phyloP scores from a whole-genome alignment of 2,888 invertebrate genomes.

The Amblyjoppa proteus region DNA sequence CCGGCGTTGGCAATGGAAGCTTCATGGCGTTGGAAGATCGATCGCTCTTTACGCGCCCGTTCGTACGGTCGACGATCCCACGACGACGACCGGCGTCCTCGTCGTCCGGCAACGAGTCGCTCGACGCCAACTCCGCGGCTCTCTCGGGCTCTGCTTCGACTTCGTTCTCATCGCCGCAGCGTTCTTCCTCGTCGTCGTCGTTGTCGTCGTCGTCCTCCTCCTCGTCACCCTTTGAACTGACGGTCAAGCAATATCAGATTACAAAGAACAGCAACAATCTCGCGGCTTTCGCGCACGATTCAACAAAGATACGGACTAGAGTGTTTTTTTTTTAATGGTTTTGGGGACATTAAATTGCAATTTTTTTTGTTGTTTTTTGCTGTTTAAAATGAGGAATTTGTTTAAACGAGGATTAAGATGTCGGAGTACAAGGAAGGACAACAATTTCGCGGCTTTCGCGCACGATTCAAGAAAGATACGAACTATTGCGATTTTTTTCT shows the following conservation, averaged over 20 bases:
- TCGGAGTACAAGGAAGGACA: slow-evolving; percentile 84
- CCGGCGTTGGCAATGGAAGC: slow-evolving; percentile 88
- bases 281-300: slow-evolving; percentile 54
- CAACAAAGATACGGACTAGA: slow-evolving; percentile 56
- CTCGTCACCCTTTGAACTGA: slow-evolving; percentile 82
- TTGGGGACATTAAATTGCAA: no score
- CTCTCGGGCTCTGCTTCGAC: neutral
- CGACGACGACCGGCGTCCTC: slow-evolving; percentile 59
- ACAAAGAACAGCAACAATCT: slow-evolving; percentile 81
- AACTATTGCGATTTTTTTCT: neutral
- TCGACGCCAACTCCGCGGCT: slow-evolving; percentile 21
- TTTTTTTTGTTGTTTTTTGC: neutral
- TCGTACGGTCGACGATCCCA: slow-evolving; percentile 58
- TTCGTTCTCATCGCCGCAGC: slow-evolving; percentile 4
- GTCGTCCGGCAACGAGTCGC: slow-evolving; percentile 33
- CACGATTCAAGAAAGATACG: slow-evolving; percentile 60
- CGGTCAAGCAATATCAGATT: slow-evolving; percentile 83
- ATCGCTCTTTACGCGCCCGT: slow-evolving; percentile 67
- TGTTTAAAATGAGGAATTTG: neutral
- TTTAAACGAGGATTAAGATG: slow-evolving; percentile 66
- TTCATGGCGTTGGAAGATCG: slow-evolving; percentile 79
- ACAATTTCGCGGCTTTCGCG: slow-evolving; percentile 65
- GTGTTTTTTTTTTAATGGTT: no score
- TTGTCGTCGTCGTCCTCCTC: slow-evolving; percentile 68
- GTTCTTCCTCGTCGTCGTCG: neutral